A percentile compares a stretch with the other conserved stretches of the same genome.
phyloP scores from a whole-genome alignment of 2,113 vertebrate genomes.

The Rhinopomastus cyanomelas region DNA sequence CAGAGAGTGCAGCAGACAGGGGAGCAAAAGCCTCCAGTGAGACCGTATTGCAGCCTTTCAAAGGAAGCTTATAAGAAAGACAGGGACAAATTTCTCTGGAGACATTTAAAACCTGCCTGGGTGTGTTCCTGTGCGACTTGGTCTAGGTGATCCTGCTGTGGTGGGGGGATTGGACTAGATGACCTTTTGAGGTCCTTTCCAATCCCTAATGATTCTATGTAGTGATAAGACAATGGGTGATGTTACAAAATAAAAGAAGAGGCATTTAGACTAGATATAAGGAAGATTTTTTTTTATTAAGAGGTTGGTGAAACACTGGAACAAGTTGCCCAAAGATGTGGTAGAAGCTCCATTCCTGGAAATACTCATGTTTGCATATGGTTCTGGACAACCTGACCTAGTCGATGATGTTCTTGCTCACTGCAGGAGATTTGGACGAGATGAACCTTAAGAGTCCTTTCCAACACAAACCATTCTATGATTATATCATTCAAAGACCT shows the following conservation, averaged over 20 bases:
- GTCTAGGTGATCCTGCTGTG: too few relatives aligned
- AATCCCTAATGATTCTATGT: too few relatives aligned
- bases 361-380: rapidly evolving
- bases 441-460: background rate
- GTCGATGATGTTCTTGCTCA: background rate
- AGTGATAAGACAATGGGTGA: rapidly evolving
- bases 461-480: background rate
- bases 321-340: background rate
- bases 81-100: background rate
- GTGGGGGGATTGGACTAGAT: too few relatives aligned
- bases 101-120: too few relatives aligned
- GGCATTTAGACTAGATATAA: background rate
- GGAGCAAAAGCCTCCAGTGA: background rate
- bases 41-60: background rate
- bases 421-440: background rate
- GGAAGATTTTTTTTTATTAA: background rate
- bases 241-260: background rate
- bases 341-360: background rate
- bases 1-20: background rate
- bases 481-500: background rate
- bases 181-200: too few relatives aligned
- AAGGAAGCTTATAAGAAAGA: background rate
- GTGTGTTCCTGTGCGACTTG: too few relatives aligned
- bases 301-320: background rate
- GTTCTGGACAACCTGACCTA: background rate